Percentiles rank a stretch among this genome's conserved stretches.
Conservation (phyloP, 1,140 invertebrate genomes). For the Teleopsis dalmanni region DNA sequence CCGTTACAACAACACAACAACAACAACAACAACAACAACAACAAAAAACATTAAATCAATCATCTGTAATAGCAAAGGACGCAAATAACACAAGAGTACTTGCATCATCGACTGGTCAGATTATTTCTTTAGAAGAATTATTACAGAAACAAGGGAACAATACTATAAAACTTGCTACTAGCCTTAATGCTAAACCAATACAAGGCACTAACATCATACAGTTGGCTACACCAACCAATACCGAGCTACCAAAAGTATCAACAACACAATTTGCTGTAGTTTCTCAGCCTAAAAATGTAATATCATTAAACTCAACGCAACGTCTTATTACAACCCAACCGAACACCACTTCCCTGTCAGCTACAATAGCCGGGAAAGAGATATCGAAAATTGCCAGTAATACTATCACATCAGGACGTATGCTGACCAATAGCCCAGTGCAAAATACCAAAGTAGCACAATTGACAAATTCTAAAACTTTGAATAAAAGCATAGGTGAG, state of each 20-base stretch:
- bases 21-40: background rate
- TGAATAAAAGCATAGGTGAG: constrained; percentile 17
- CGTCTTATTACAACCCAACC: background rate
- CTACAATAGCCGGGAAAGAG: too few species aligned
- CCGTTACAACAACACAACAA: too few species aligned
- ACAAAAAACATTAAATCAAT: background rate
- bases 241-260: constrained; percentile 27
- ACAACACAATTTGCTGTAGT: constrained; percentile 41
- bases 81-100: constrained; percentile 1
- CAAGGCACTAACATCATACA: constrained; percentile 29
- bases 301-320: constrained; percentile 27
- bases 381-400: too few species aligned
- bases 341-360: too few species aligned
- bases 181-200: constrained; percentile 39
- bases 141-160: constrained; percentile 51
- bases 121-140: constrained; percentile 61
- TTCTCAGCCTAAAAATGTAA: constrained; percentile 42
- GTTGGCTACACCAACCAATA: constrained; percentile 16
- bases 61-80: background rate
- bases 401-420: too few species aligned
- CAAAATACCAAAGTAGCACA: constrained; percentile 1
- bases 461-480: constrained; percentile 30
- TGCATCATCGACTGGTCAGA: constrained; percentile 48
- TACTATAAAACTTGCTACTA: constrained; percentile 34
- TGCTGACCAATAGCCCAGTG: too few species aligned